Conservation (phyloP, 2,888 invertebrate genomes). For the Drosophila paramelanica region DNA sequence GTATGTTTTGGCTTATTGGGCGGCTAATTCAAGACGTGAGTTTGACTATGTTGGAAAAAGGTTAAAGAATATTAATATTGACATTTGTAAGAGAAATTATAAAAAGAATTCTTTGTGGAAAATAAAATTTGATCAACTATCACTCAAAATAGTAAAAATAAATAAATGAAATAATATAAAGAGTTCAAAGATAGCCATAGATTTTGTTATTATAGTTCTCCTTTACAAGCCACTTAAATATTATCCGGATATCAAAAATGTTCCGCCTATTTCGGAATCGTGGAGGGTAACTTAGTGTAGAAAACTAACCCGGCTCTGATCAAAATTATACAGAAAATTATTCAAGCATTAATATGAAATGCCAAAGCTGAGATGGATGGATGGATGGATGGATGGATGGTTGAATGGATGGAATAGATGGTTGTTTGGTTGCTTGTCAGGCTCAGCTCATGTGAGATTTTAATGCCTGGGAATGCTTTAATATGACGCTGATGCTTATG, state of each 20-base stretch:
- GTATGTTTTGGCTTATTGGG: slow-evolving; percentile 56
- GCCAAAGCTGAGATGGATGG: slow-evolving; percentile 76
- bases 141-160: too few species aligned
- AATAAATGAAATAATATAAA: too few species aligned
- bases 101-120: not conserved
- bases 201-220: not conserved
- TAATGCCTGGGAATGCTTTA: slow-evolving; percentile 78
- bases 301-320: slow-evolving; percentile 66
- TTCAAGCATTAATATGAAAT: slow-evolving; percentile 76
- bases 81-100: not conserved
- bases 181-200: too few species aligned
- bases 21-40: slow-evolving; percentile 41
- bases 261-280: slow-evolving; percentile 44
- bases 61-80: not conserved
- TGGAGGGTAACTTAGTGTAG: slow-evolving; percentile 22
- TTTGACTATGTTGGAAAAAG: slow-evolving; percentile 1
- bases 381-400: slow-evolving; percentile 44
- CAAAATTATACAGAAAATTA: slow-evolving; percentile 68
- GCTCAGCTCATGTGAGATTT: slow-evolving; percentile 69
- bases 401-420: slow-evolving; percentile 26
- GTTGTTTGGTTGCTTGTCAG: slow-evolving; percentile 53
- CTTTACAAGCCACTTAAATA: not conserved
- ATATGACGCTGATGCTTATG: slow-evolving; percentile 66
- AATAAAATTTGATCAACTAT: not conserved
- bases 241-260: slow-evolving; percentile 30